Base-by-base conservation (phyloP, 2,888 invertebrate species). In the Tetanocera ferruginea region DNA sequence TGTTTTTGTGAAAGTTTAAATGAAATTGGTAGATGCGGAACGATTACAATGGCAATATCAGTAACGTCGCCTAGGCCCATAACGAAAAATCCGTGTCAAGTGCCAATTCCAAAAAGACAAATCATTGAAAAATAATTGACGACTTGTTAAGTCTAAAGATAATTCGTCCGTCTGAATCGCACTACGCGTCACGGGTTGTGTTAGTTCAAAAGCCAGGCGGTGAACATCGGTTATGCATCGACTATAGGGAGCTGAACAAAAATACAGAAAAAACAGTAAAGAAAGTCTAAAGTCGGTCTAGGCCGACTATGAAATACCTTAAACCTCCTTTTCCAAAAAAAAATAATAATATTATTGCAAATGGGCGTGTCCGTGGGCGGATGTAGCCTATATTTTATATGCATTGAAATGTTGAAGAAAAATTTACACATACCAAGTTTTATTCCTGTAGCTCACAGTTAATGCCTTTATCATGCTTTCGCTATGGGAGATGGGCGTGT, bases 191-290 rank as follows among this genome's bases (percentile, higher is more conserved):
- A 9, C 69, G 64, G 2, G 37, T 73, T 5, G 77, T 78, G 8
- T 19, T 78, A 3, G 66, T 80, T 3, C 66, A 31, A 11, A 80
- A 80, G 76, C 87, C 89, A 3, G 80, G 84, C n/a, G 87, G 90
- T 3, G 86, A 88, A 19, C 89, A 90, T 28, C 82, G 77, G 17
- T 19, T 77, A 3, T 78, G 73, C 55, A 76, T 76, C 3, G 77
- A 73, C 17, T 79, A 71, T 73, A 72, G 79, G 0, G 72, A 52
- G 19, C 23, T 78, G 11, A 87, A 77, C 78, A 43, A 60, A 11
- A 66, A 77, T 14, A 80, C 77, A 1, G 75, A 75, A 34, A 77
- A 77, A n/a, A n/a, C n/a, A n/a, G n/a, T n/a, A n/a, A n/a, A n/a
- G n/a, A n/a, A n/a, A n/a, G n/a, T n/a, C n/a, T n/a, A n/a, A n/a